Base-by-base conservation (phyloP, 2,113 vertebrate genomes). In the Anoura caudifer region DNA sequence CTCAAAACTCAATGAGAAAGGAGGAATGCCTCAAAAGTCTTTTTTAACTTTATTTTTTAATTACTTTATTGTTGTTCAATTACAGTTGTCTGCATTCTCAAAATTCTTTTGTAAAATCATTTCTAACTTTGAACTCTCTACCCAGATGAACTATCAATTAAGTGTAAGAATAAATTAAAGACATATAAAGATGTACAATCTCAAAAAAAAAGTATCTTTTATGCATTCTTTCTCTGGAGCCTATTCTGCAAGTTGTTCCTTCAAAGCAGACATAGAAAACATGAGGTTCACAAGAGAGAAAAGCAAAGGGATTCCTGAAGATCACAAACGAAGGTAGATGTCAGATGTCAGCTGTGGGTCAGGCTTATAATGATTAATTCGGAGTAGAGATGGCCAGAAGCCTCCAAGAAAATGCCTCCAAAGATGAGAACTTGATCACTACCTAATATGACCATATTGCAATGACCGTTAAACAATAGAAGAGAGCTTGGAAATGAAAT, bases 141-240 rank as follows among this genome's bases (percentile, higher is more conserved):
- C 22, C 24, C 59, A 84, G 43, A 63, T 26, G 45, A 87, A 76
- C 8, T 67, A 87, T 67, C 59, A 38, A 28, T 52, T 91, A 61
- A 88, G 3, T 69, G 19, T 69, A 43, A 94, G 13, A 15, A 63
- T 67, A 91, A 87, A 69, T 61, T 2, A 87, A 87, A 94, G 31
- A 63, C 7, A 73, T 77, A 52, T 79, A 45, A 59, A 36, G 14
- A 85, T 9, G 8, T 14, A 5, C 33, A 86, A 85, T 72, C 33
- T 94, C 47, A 93, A 86, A 77, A 54, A 61, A 80, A 70, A 54
- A 52, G 86, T 59, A 54, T 22, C 13, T 67, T 87, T 76, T 59
- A n/a, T 43, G 8, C 13, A 83, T 72, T 24, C 33, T 88, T 87
- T 73, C 38, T 90, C 17, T 86, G 41, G 43, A 75, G 24, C 36